Base-by-base conservation (phyloP, 2,797 vertebrate genomes). In the Hirundo rustica region DNA sequence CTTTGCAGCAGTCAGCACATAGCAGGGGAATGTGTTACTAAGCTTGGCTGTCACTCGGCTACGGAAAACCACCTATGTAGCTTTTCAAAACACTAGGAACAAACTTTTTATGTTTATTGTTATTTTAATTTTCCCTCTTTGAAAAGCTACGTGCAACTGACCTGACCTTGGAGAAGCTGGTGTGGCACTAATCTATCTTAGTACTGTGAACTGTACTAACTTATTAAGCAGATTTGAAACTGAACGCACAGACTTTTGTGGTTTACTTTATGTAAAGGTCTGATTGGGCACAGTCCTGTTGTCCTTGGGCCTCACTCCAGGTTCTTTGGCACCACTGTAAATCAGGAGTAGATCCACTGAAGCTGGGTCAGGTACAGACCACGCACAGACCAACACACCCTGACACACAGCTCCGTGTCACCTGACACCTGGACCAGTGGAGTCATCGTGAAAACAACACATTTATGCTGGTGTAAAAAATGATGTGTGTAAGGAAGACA, bases 171-270 rank as follows among this genome's bases (percentile, higher is more conserved):
- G 88, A 91, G 66, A 29, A 88, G 70, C 30, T 85, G 78, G 68
- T 68, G 57, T 93, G 92, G 66, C 72, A 47, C 34, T 92, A 17
- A 74, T 78, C 66, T 88, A 88, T 74, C 66, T 96, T 95, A 61
- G 61, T 60, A 80, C 79, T 86, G 74, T 92, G 84, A 85, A 90
- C 40, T 65, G 44, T 22, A 60, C 82, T 77, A 62, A 90, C n/a
- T 95, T 61, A 73, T 68, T 85, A 66, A 91, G 92, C 77, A 96
- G 66, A 92, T 57, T 88, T 92, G 25, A 89, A 85, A 65, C 64
- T 76, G 55, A 92, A 92, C 0, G 5, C 67, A 89, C 79, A 95
- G 87, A 65, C 22, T 54, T 91, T 74, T 47, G 42, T 44, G 26
- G 8, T 85, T 92, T 57, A 23, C n/a, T 93, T 74, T 44, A 38